A percentile compares a stretch with the other conserved stretches of the same genome.
phyloP scores from a whole-genome alignment of 2,797 vertebrate genomes.

The Pantherophis alleghaniensis region DNA sequence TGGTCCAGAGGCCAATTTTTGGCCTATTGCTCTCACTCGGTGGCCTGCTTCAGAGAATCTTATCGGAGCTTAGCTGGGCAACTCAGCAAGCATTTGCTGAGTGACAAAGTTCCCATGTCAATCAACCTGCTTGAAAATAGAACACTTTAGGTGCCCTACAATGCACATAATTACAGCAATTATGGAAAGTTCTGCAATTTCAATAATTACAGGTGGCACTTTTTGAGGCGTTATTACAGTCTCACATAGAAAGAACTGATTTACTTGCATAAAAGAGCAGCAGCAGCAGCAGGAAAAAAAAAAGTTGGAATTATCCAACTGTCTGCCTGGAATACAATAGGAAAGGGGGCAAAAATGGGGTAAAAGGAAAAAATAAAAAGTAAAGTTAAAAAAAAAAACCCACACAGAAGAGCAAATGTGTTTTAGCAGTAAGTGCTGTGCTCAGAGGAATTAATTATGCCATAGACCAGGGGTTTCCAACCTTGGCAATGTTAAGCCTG shows the following conservation, averaged over 20 bases:
- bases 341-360: too few species aligned
- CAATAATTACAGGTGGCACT: constrained; percentile 34
- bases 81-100: neutral
- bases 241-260: constrained; percentile 19
- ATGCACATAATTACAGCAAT: constrained; percentile 27
- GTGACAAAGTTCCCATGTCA: constrained; percentile 13
- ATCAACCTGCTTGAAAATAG: constrained; percentile 17
- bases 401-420: neutral
- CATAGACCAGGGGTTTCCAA: neutral
- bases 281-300: neutral
- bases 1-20: neutral
- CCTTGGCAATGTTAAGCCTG: too few species aligned
- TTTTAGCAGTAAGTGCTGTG: neutral
- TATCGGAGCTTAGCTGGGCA: neutral
- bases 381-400: too few species aligned
- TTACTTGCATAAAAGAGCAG: constrained; percentile 20
- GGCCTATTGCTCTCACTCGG: neutral
- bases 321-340: neutral
- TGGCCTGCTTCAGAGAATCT: neutral
- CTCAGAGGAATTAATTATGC: neutral
- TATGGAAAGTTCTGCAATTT: constrained; percentile 35
- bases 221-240: constrained; percentile 26
- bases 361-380: neutral
- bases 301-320: constrained; percentile 4
- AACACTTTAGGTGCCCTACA: neutral